Evolutionary conservation across 2,888 invertebrate species (phyloP).

Genomic region (Watsonalla binaria): DNA sequence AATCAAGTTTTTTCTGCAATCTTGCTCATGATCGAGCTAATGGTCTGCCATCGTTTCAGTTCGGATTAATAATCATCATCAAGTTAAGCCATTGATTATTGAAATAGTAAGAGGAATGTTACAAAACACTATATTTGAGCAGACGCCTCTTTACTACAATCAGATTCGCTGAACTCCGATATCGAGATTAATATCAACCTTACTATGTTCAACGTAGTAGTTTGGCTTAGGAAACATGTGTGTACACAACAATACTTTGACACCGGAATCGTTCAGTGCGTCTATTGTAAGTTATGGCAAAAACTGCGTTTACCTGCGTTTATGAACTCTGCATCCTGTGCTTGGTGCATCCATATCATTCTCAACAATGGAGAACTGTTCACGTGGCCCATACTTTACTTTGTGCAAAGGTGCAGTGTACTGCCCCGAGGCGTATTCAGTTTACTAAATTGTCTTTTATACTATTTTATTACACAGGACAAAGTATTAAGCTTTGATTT

Average conservation of each 20-base stretch:
- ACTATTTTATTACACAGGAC: too few species aligned
- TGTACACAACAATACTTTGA: slow-evolving; percentile 5
- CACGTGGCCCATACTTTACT: slow-evolving; percentile 1
- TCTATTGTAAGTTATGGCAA: slow-evolving; percentile 35
- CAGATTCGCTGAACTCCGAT: too few species aligned
- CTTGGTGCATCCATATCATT: slow-evolving; percentile 32
- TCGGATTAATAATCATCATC: not conserved
- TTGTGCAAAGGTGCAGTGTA: not conserved
- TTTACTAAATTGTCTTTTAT: too few species aligned
- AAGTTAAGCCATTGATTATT: too few species aligned
- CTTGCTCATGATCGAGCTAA: slow-evolving; percentile 4
- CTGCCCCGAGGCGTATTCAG: too few species aligned
- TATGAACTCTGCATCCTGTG: slow-evolving; percentile 44
- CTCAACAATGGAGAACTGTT: slow-evolving; percentile 23
- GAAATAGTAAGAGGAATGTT: too few species aligned
- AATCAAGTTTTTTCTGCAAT: slow-evolving; percentile 1
- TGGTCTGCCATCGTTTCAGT: not conserved
- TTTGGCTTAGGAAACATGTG: not conserved
- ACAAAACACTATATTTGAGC: too few species aligned
- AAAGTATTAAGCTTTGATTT: too few species aligned
- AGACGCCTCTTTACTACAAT: too few species aligned
- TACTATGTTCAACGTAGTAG: not conserved
- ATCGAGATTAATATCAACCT: too few species aligned
- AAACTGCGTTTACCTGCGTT: slow-evolving; percentile 35
- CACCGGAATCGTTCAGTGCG: slow-evolving; percentile 18